Base-by-base conservation (phyloP, 1,140 invertebrate genomes). In the Venustaconcha ellipsiformis region DNA sequence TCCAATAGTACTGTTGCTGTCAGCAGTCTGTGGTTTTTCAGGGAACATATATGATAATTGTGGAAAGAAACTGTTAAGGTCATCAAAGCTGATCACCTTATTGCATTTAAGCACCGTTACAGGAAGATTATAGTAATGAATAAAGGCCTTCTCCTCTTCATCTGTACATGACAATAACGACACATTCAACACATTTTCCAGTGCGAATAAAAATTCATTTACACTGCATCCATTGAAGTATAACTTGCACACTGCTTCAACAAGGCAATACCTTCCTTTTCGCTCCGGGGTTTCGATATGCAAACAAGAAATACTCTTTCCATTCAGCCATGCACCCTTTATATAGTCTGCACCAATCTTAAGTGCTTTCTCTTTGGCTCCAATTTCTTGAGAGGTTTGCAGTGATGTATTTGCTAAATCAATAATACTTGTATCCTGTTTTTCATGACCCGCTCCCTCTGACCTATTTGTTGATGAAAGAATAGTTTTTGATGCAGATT, bases 81-180 rank as follows among this genome's bases (percentile, higher is more conserved):
- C 85, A 68, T 82, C 75, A 59, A 87, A 83, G 57, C 80, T 78
- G 26, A 88, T 85, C 80, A 88, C 86, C 75, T 88, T 86, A 63
- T 88, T 88, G 76, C 86, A 87, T 67, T 88, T 88, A 11, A 88
- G 67, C 13, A 81, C 82, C 1, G 78, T 77, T 12, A 86, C 87
- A 14, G 87, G 87, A 59, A 88, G 79, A 77, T 85, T 87, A 70
- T 88, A 88, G 70, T 87, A 88, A 67, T 86, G 83, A 78, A 88
- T 87, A 73, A 88, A 88, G 0, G 87, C 84, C 64, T 85, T 84
- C 67, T 87, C 87, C 66, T 88, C 87, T 56, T 82, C 79, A 66
- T 83, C 80, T 20, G 81, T 82, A 67, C 87, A 88, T 12, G 83
- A 77, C 48, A 84, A 64, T n/a, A 87, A 72, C 17, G 85, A 81